Percentiles rank a stretch among this genome's conserved stretches.
Evolutionary conservation across 2,113 vertebrate species (phyloP).

Genomic region (Xiphias gladius): DNA sequence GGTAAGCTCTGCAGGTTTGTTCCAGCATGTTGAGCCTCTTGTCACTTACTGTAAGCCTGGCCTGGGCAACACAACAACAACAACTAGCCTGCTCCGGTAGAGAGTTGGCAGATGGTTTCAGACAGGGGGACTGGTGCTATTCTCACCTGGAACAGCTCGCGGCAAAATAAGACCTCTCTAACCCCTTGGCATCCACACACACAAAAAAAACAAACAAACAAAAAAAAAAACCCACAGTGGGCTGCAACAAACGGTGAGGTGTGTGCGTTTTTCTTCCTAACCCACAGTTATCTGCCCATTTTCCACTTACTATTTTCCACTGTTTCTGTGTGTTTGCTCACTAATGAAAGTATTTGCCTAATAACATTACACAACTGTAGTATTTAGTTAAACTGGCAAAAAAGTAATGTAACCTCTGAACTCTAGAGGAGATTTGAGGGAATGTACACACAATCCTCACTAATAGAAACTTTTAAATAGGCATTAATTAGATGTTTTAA

Average conservation of each 20-base stretch:
- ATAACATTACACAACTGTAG: conserved; percentile 12
- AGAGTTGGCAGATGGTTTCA: conserved; percentile 22
- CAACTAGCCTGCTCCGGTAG: conserved; percentile 28
- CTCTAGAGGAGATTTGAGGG: neutral
- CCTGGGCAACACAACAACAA: conserved; percentile 30
- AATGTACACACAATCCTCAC: neutral
- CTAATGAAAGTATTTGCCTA: conserved; percentile 13
- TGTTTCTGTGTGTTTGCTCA: conserved; percentile 26
- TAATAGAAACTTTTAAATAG: neutral
- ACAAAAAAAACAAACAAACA: neutral
- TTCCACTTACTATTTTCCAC: conserved; percentile 41
- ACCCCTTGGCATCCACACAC: conserved; percentile 3
- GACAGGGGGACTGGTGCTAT: conserved; percentile 34
- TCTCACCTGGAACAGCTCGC: conserved; percentile 26
- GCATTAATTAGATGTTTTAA: neutral
- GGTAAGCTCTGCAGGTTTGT: conserved; percentile 23
- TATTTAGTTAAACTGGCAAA: conserved; percentile 22
- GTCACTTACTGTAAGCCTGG: conserved; percentile 41
- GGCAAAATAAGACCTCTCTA: conserved; percentile 16
- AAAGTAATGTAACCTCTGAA: conserved; percentile 12
- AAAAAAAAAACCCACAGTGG: neutral
- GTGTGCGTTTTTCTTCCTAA: conserved; percentile 12
- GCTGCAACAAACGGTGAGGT: conserved; percentile 11
- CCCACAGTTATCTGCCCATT: conserved; percentile 1
- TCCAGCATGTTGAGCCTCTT: conserved; percentile 44